phyloP scores from a whole-genome alignment of 2,113 vertebrate species.

The Rhinolophus ferrumequinum region DNA sequence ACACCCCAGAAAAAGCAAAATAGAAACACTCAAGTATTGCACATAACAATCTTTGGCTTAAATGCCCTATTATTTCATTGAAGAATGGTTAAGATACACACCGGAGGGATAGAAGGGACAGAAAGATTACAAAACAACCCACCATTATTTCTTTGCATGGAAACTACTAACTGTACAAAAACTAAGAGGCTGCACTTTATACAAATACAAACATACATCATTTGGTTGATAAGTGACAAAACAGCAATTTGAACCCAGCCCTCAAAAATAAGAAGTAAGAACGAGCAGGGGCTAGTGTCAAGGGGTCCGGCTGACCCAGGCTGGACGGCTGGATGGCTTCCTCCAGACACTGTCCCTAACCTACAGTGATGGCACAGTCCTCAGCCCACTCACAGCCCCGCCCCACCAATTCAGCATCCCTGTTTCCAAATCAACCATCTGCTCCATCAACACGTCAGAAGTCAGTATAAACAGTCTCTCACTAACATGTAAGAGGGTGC shows the following conservation, averaged over 20 bases:
- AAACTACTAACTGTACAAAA: constrained; percentile 77
- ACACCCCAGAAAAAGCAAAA: constrained; percentile 88
- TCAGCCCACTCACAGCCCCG: not conserved
- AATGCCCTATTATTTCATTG: constrained; percentile 85
- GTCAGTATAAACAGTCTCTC: not conserved
- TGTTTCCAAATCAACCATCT: not conserved
- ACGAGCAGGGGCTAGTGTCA: too few species aligned
- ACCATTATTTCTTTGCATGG: constrained; percentile 81
- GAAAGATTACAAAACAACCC: constrained; percentile 83
- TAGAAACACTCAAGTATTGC: constrained; percentile 93
- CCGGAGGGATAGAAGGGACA: constrained; percentile 81
- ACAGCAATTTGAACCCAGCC: not conserved
- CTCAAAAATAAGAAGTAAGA: not conserved
- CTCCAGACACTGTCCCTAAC: not conserved
- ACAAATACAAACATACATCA: constrained; percentile 85
- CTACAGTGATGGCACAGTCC: accelerated
- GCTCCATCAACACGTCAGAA: accelerated
- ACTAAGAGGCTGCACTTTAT: constrained; percentile 84
- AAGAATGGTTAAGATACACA: constrained; percentile 86
- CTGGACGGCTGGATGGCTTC: not conserved
- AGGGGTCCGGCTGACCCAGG: not conserved
- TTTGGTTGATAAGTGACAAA: not conserved
- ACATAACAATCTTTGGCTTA: constrained; percentile 89
- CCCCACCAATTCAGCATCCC: not conserved
- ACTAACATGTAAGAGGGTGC: not conserved